These are phyloP conservation scores for Chrysodeixis includens DNA, from an alignment of 2,888 invertebrate genomes.

Conservation along the genomic window DNA sequence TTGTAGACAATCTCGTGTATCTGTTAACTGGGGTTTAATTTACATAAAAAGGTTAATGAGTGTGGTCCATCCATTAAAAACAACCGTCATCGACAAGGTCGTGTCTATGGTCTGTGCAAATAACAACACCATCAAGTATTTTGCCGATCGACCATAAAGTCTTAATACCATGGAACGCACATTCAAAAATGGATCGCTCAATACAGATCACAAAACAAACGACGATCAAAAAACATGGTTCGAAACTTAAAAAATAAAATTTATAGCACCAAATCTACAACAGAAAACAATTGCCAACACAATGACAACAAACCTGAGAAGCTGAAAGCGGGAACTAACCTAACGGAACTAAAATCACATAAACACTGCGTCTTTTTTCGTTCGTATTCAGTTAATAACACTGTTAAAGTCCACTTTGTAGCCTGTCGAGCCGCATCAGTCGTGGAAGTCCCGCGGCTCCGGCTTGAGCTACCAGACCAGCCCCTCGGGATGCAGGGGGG, in stretches of 20 bases:
- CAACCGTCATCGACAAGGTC: conserved; percentile 17
- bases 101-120: background rate
- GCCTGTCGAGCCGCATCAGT: conserved; percentile 88
- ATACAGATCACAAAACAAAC: conserved; percentile 10
- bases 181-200: background rate
- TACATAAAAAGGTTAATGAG: background rate
- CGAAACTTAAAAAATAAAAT: conserved; percentile 28
- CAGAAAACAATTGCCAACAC: conserved; percentile 29
- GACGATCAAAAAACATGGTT: conserved; percentile 7
- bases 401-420: conserved; percentile 82
- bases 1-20: background rate
- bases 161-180: background rate
- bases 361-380: conserved; percentile 62
- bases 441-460: conserved; percentile 89
- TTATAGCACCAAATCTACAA: conserved; percentile 55
- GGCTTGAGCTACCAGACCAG: conserved; percentile 90
- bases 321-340: conserved; percentile 27
- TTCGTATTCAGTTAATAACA: conserved; percentile 61
- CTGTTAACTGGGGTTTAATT: background rate
- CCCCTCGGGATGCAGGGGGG: conserved; percentile 86
- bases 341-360: conserved; percentile 64
- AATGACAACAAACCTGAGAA: conserved; percentile 22
- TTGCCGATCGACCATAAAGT: background rate
- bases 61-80: conserved; percentile 7
- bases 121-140: background rate